phyloP scores from a whole-genome alignment of 2,888 invertebrate genomes.

The Acrobasis suavella region DNA sequence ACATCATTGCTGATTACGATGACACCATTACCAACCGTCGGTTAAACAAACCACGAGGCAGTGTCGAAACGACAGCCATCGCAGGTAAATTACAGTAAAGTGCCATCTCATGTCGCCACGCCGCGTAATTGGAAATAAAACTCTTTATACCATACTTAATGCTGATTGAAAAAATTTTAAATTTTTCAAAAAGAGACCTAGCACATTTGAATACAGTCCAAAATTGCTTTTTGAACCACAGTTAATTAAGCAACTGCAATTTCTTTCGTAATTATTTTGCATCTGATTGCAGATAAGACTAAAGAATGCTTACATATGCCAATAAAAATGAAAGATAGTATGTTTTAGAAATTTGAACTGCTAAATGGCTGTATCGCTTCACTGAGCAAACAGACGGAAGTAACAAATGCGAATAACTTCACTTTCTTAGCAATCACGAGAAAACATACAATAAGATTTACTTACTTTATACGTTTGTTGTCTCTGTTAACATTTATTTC shows the following conservation, averaged over 20 bases:
- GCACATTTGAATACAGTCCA: background rate
- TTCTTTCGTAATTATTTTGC: background rate
- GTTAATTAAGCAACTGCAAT: background rate
- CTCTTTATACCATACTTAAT: background rate
- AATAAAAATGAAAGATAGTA: background rate
- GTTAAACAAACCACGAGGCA: slow-evolving; percentile 37
- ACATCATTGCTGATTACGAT: slow-evolving; percentile 41
- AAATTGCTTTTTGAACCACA: background rate
- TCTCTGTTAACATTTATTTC: slow-evolving; percentile 20
- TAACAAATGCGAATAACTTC: slow-evolving; percentile 2
- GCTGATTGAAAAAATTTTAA: background rate
- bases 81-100: slow-evolving; percentile 7
- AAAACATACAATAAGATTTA: slow-evolving; percentile 5
- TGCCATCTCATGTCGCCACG: slow-evolving; percentile 30
- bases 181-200: background rate
- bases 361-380: slow-evolving; percentile 1
- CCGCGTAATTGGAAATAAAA: slow-evolving; percentile 2
- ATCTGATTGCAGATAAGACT: background rate
- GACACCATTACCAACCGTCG: slow-evolving; percentile 37
- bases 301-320: background rate
- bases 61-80: slow-evolving; percentile 42
- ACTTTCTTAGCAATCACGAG: slow-evolving; percentile 4
- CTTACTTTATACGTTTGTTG: slow-evolving; percentile 5
- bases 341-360: slow-evolving; percentile 1
- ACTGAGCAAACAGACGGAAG: slow-evolving; percentile 1